These are phyloP conservation scores for Nanorana parkeri DNA, from an alignment of 2,113 vertebrate species.

Conservation along the genomic window DNA sequence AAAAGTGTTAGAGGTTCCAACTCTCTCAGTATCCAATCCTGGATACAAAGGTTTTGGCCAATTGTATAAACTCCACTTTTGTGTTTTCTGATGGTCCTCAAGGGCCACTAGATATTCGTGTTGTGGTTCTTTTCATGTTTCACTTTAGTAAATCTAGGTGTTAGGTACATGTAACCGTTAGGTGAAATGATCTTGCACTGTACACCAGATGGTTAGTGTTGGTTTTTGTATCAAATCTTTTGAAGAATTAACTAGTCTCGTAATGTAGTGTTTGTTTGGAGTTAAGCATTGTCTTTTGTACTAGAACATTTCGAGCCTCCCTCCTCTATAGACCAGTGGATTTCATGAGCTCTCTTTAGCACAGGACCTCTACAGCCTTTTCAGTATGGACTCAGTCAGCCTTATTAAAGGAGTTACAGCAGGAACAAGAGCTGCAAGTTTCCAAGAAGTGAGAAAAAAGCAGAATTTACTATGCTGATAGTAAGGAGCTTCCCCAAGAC, in stretches of 20 bases:
- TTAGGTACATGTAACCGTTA: background rate
- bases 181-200: background rate
- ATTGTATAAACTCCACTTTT: no score
- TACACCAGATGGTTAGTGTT: background rate
- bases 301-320: slow-evolving; percentile 26
- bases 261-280: slow-evolving; percentile 20
- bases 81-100: no score
- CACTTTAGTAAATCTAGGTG: slow-evolving; percentile 18
- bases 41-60: no score
- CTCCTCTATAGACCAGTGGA: slow-evolving; percentile 83
- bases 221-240: no score
- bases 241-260: background rate
- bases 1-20: no score
- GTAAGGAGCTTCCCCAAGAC: slow-evolving; percentile 88
- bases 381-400: slow-evolving; percentile 96
- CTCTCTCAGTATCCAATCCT: no score
- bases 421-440: slow-evolving; percentile 89
- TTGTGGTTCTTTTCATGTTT: no score
- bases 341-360: slow-evolving; percentile 90
- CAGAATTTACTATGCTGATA: slow-evolving; percentile 90
- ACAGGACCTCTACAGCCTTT: slow-evolving; percentile 91
- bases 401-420: slow-evolving; percentile 90
- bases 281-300: slow-evolving; percentile 13
- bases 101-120: no score
- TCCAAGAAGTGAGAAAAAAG: slow-evolving; percentile 83